Percentiles rank a stretch among this genome's conserved stretches.
These are phyloP conservation scores for Myotis yumanensis DNA, from an alignment of 2,113 vertebrate species.

Conservation along the genomic window DNA sequence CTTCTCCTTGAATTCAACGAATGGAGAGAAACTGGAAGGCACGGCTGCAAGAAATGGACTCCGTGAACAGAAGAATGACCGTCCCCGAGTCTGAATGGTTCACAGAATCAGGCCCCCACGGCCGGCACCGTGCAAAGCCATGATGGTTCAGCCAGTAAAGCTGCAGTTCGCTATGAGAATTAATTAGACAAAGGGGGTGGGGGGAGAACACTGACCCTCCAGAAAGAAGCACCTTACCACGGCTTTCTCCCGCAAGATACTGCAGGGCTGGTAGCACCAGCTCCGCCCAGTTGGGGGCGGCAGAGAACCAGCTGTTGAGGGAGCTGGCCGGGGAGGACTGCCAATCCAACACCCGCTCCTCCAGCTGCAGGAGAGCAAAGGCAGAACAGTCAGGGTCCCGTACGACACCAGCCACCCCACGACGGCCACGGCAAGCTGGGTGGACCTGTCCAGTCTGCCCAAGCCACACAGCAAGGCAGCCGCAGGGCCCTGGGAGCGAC, in stretches of 20 bases:
- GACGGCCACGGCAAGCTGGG: not conserved
- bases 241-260: conserved; percentile 94
- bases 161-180: not conserved
- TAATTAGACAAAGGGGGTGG: not conserved
- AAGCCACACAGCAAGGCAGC: not conserved
- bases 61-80: not conserved
- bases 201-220: not conserved
- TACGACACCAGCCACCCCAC: not conserved
- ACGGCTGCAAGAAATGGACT: conserved; percentile 80
- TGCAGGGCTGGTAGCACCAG: conserved; percentile 93
- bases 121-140: not conserved
- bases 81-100: not conserved
- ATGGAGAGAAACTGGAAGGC: conserved; percentile 92
- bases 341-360: conserved; percentile 96
- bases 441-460: not conserved
- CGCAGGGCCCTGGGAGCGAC: not conserved
- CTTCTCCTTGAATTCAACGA: conserved; percentile 94
- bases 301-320: conserved; percentile 95
- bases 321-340: conserved; percentile 94
- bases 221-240: conserved; percentile 83
- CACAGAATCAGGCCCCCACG: not conserved
- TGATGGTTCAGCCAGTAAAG: not conserved
- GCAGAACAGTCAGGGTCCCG: not conserved
- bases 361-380: conserved; percentile 85
- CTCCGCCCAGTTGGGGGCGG: conserved; percentile 94